phyloP scores from a whole-genome alignment of 2,113 vertebrate genomes.

The Hydrochoerus hydrochaeris region DNA sequence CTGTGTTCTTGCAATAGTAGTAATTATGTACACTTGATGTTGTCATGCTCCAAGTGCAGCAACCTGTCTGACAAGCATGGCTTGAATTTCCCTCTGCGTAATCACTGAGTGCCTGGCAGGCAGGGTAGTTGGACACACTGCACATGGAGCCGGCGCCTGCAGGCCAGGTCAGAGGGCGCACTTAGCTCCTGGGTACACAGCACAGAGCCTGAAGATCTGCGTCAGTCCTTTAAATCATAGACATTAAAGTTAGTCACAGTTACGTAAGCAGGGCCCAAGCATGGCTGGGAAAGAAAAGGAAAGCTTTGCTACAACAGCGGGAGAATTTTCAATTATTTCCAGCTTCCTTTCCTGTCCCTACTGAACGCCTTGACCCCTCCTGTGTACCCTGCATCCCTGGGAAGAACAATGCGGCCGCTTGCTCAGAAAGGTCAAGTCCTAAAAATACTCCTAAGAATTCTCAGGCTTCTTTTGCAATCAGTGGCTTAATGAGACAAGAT shows the following conservation, averaged over 20 bases:
- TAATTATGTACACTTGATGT: constrained; percentile 34
- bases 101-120: neutral
- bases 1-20: neutral
- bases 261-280: neutral
- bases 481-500: neutral
- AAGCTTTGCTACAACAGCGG: neutral
- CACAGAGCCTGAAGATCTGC: rapidly evolving
- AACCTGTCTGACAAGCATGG: neutral
- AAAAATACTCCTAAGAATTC: neutral
- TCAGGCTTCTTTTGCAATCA: neutral
- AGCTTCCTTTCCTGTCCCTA: neutral
- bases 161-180: neutral
- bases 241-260: neutral
- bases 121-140: rapidly evolving
- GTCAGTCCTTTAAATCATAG: neutral
- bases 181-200: neutral
- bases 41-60: neutral
- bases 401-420: neutral
- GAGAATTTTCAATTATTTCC: neutral
- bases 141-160: neutral
- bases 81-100: neutral
- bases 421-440: neutral
- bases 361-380: neutral
- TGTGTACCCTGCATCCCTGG: neutral
- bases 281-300: neutral